phyloP scores from a whole-genome alignment of 2,113 vertebrate species.

The Capreolus pygargus region DNA sequence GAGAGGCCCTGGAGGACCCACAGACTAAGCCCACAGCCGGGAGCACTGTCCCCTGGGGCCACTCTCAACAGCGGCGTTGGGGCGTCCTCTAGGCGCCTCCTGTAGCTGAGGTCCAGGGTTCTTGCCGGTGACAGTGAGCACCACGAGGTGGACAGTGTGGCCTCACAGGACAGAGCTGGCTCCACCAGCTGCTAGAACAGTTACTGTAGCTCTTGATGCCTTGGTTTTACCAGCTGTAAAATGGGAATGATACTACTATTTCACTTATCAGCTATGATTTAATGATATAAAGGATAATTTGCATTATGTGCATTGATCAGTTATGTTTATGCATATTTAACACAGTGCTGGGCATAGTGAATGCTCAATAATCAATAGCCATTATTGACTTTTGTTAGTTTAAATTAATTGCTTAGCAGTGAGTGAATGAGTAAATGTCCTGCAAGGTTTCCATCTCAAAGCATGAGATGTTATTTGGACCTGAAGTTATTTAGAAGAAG shows the following conservation, averaged over 20 bases:
- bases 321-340: background rate
- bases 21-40: background rate
- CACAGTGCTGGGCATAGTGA: background rate
- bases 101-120: background rate
- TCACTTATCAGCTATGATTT: background rate
- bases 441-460: fast-evolving
- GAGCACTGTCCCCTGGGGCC: background rate
- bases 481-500: background rate
- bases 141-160: background rate
- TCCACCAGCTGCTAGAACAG: background rate
- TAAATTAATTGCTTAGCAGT: background rate
- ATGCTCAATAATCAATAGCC: background rate
- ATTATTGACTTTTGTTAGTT: background rate
- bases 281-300: background rate
- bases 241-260: background rate
- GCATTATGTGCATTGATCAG: background rate
- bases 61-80: fast-evolving
- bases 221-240: background rate
- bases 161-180: background rate
- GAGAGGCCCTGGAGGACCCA: background rate
- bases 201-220: background rate
- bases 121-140: fast-evolving
- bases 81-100: background rate
- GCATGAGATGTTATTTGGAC: background rate
- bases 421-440: background rate